Conservation (phyloP, 2,797 vertebrate genomes). For the Anableps anableps region DNA sequence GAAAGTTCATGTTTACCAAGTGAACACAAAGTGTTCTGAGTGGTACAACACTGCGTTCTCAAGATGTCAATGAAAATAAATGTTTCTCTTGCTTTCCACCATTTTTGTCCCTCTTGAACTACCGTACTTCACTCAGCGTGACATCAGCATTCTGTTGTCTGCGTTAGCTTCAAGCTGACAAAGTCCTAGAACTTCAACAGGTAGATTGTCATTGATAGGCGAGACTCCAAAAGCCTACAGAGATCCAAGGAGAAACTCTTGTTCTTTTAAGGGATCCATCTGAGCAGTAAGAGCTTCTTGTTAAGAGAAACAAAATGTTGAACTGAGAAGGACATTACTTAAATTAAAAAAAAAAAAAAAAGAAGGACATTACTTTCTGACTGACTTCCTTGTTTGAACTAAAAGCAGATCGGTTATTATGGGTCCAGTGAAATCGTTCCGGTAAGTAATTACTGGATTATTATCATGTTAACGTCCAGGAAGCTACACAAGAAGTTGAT, state of each 20-base stretch:
- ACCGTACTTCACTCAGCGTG: slow-evolving; percentile 50
- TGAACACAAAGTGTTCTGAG: neutral
- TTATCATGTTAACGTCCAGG: neutral
- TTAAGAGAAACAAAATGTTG: neutral
- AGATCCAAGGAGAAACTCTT: neutral
- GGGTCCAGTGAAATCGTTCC: neutral
- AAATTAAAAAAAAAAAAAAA: too few relatives aligned
- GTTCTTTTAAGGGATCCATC: neutral
- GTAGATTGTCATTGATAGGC: neutral
- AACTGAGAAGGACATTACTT: slow-evolving; percentile 14
- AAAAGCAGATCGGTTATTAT: slow-evolving; percentile 8
- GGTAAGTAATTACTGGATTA: slow-evolving; percentile 25
- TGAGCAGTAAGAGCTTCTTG: slow-evolving; percentile 12
- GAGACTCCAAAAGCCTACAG: neutral
- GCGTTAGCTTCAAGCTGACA: neutral
- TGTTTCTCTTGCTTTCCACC: slow-evolving; percentile 30
- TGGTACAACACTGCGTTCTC: neutral
- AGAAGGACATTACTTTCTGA: slow-evolving; percentile 9
- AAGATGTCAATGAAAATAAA: neutral
- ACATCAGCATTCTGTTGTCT: slow-evolving; percentile 53
- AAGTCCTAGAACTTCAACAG: slow-evolving; percentile 28
- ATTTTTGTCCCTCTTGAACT: slow-evolving; percentile 63
- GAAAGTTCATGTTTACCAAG: neutral
- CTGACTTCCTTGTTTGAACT: slow-evolving; percentile 71
- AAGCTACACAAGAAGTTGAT: neutral